Percentiles rank a stretch among this genome's conserved stretches.
phyloP scores from a whole-genome alignment of 2,888 invertebrate genomes.

The Cepaea hortensis region DNA sequence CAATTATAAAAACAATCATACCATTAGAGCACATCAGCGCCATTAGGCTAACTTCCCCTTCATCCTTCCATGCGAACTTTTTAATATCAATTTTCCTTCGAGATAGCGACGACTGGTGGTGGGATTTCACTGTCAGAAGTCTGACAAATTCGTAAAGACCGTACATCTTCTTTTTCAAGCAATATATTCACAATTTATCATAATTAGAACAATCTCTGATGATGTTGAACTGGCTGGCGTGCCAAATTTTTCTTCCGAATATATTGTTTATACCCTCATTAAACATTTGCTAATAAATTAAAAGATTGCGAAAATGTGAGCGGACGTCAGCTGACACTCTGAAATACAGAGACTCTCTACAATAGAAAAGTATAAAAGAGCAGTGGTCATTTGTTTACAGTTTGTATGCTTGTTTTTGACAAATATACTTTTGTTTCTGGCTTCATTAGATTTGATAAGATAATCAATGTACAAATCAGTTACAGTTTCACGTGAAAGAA shows the following conservation, averaged over 20 bases:
- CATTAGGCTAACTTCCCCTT: slow-evolving; percentile 66
- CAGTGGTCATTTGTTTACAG: neutral
- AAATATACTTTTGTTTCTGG: neutral
- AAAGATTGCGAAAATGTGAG: too few relatives aligned
- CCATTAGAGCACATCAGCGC: slow-evolving; percentile 70
- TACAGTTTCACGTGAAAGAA: too few relatives aligned
- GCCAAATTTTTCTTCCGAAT: too few relatives aligned
- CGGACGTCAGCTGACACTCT: neutral
- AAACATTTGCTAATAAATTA: too few relatives aligned
- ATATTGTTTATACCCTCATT: too few relatives aligned
- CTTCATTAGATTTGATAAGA: too few relatives aligned
- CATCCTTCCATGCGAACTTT: slow-evolving; percentile 66
- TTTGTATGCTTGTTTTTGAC: too few relatives aligned
- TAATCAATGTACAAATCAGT: too few relatives aligned
- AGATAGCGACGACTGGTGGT: slow-evolving; percentile 53
- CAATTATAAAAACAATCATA: slow-evolving; percentile 47
- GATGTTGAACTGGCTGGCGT: too few relatives aligned
- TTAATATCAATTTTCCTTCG: slow-evolving; percentile 56
- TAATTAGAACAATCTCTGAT: too few relatives aligned
- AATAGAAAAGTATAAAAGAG: neutral
- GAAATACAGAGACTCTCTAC: neutral
- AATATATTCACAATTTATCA: neutral
- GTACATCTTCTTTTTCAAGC: slow-evolving; percentile 58
- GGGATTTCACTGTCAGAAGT: slow-evolving; percentile 61
- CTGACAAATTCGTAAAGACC: slow-evolving; percentile 67